Percentiles rank a stretch among this genome's conserved stretches.
phyloP scores from a whole-genome alignment of 1,140 invertebrate genomes.

The Ptiloglossa arizonensis region DNA sequence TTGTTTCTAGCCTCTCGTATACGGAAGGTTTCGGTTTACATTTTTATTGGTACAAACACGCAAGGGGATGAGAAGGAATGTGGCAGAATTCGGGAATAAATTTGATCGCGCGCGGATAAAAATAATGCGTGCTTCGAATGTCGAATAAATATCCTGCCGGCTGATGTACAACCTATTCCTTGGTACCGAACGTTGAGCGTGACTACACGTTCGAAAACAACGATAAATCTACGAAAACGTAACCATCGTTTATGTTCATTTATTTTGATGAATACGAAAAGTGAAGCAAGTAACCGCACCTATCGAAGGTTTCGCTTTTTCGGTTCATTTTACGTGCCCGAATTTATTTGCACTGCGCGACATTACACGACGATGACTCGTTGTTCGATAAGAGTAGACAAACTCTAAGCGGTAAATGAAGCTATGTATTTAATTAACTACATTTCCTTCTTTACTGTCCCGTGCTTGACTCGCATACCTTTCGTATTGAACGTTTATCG shows the following conservation, averaged over 20 bases:
- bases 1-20: neutral
- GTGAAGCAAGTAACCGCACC: too few species aligned
- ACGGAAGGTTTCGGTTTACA: neutral
- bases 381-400: neutral
- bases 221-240: too few species aligned
- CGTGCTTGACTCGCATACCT: neutral
- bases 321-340: too few species aligned
- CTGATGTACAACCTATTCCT: constrained; percentile 1
- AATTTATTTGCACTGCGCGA: too few species aligned
- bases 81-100: neutral
- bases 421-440: neutral
- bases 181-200: constrained; percentile 5
- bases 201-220: too few species aligned
- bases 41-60: neutral
- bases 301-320: too few species aligned
- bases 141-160: neutral
- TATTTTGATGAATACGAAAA: too few species aligned
- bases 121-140: constrained; percentile 24
- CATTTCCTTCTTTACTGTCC: neutral
- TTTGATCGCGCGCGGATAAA: constrained; percentile 38
- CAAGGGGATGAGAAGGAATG: neutral
- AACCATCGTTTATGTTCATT: too few species aligned
- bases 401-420: neutral
- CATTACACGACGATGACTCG: neutral
- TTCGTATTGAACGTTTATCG: constrained; percentile 3